These are phyloP conservation scores for Pogonophryne albipinna DNA, from an alignment of 2,797 vertebrate species.

Conservation along the genomic window DNA sequence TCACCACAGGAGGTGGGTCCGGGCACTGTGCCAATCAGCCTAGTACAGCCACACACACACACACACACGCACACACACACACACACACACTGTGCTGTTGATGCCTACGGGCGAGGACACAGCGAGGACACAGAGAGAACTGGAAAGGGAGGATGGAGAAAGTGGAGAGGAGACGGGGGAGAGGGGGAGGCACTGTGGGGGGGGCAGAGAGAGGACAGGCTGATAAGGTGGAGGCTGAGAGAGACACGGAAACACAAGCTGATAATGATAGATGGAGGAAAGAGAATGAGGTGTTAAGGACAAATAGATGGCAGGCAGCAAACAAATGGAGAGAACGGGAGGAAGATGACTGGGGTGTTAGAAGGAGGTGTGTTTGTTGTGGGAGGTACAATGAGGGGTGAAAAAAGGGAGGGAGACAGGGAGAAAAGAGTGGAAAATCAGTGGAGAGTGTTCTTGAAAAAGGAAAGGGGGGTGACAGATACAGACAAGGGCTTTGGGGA, in stretches of 20 bases:
- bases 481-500: constrained; percentile 49
- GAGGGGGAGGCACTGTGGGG: constrained; percentile 27
- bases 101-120: constrained; percentile 34
- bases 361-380: constrained; percentile 51
- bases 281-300: constrained; percentile 33
- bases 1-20: constrained; percentile 74
- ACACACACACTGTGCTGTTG: constrained; percentile 42
- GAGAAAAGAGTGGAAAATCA: constrained; percentile 47
- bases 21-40: constrained; percentile 71
- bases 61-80: constrained; percentile 37
- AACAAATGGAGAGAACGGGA: constrained; percentile 44
- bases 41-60: constrained; percentile 31
- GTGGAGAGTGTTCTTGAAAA: constrained; percentile 54
- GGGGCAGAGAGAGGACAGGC: constrained; percentile 56
- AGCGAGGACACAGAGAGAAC: constrained; percentile 38
- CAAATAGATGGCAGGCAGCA: constrained; percentile 42
- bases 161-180: constrained; percentile 20
- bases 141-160: constrained; percentile 28
- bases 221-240: constrained; percentile 66
- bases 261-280: constrained; percentile 59
- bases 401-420: background rate
- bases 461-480: constrained; percentile 53
- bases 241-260: constrained; percentile 49
- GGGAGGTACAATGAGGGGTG: constrained; percentile 36
- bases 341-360: constrained; percentile 21